These are phyloP conservation scores for Ophiodon elongatus DNA, from an alignment of 2,113 vertebrate species.

Conservation along the genomic window DNA sequence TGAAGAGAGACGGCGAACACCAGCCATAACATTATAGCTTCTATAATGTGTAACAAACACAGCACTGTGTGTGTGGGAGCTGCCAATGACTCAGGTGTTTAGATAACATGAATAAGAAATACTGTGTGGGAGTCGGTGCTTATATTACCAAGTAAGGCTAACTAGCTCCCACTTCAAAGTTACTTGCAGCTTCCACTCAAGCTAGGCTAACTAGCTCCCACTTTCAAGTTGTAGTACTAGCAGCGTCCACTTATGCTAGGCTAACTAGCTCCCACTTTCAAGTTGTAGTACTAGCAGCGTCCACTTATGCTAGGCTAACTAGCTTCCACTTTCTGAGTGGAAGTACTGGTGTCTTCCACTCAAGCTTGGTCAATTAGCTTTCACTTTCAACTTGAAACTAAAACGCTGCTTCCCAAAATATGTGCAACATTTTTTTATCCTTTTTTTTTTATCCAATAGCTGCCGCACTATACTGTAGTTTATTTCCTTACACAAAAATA, in stretches of 20 bases:
- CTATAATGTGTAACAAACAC: neutral
- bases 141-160: neutral
- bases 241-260: neutral
- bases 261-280: neutral
- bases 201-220: neutral
- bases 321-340: too few relatives aligned
- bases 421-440: neutral
- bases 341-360: too few relatives aligned
- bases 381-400: neutral
- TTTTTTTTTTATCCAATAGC: neutral
- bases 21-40: neutral
- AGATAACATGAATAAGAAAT: neutral
- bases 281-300: too few relatives aligned
- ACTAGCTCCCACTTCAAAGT: neutral
- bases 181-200: neutral
- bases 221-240: neutral
- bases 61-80: neutral
- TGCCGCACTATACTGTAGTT: neutral
- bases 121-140: neutral
- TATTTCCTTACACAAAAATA: neutral
- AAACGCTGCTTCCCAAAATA: neutral
- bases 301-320: too few relatives aligned
- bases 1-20: neutral
- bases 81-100: neutral
- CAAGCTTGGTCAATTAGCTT: neutral